A percentile compares a stretch with the other conserved stretches of the same genome.
Conservation (phyloP, 2,888 invertebrate species). For the Dascillus cervinus region DNA sequence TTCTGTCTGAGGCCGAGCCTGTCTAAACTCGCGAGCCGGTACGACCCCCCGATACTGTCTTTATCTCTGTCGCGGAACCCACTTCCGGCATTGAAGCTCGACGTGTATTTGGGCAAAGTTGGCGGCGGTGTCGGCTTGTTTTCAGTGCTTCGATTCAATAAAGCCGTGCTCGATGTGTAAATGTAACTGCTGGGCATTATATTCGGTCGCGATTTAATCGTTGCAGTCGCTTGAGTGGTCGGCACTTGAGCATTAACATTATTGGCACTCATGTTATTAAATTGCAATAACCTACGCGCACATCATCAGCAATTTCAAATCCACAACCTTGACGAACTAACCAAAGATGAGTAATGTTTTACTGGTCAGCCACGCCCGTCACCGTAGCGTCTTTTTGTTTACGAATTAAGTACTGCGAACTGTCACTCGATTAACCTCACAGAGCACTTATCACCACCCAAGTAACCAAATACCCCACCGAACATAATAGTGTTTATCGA, state of each 20-base stretch:
- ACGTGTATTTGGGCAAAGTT: conserved; percentile 70
- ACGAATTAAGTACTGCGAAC: too few species aligned
- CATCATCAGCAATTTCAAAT: conserved; percentile 11
- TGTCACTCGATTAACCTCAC: too few species aligned
- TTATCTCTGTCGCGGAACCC: conserved; percentile 56
- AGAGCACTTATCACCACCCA: too few species aligned
- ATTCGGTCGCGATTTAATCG: conserved; percentile 42
- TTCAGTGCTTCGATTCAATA: conserved; percentile 49
- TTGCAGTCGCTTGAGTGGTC: conserved; percentile 40
- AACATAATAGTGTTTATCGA: too few species aligned
- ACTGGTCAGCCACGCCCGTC: conserved; percentile 42
- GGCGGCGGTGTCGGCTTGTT: conserved; percentile 68
- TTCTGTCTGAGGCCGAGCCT: conserved; percentile 74
- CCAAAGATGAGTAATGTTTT: conserved; percentile 38
- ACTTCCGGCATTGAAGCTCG: conserved; percentile 67
- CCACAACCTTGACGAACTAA: conserved; percentile 20
- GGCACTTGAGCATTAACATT: conserved; percentile 38
- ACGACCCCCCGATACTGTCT: conserved; percentile 67
- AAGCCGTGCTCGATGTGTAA: conserved; percentile 55
- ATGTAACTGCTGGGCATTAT: conserved; percentile 54
- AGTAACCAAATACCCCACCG: too few species aligned
- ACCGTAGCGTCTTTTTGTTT: conserved; percentile 25
- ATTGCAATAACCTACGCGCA: too few species aligned
- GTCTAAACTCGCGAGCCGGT: conserved; percentile 73
- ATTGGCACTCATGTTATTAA: conserved; percentile 43